phyloP scores from a whole-genome alignment of 1,140 invertebrate genomes.

The Neodiprion pinetum region DNA sequence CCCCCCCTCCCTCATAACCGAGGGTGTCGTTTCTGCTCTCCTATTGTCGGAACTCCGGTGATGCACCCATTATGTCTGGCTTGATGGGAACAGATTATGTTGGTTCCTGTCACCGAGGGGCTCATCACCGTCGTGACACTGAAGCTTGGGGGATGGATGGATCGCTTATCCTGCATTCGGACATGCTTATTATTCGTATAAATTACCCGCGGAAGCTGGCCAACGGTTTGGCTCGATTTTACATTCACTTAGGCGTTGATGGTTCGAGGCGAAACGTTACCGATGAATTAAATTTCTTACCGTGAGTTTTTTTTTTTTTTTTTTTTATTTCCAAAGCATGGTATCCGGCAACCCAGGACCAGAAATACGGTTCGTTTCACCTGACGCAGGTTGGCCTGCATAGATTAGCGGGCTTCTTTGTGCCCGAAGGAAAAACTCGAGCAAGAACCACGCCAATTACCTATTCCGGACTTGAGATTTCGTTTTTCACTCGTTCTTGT shows the following conservation, averaged over 20 bases:
- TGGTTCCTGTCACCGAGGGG: slow-evolving; percentile 60
- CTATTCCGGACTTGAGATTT: neutral
- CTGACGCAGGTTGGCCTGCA: too few relatives aligned
- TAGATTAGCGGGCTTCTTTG: neutral
- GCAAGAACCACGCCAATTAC: neutral
- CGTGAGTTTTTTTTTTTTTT: too few relatives aligned
- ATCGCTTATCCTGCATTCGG: slow-evolving; percentile 11
- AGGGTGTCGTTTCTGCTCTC: neutral
- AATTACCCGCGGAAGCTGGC: slow-evolving; percentile 32
- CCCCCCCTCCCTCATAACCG: neutral
- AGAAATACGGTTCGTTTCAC: too few relatives aligned
- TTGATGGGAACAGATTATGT: slow-evolving; percentile 61
- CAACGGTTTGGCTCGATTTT: too few relatives aligned
- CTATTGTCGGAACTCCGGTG: slow-evolving; percentile 51
- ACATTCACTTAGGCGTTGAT: too few relatives aligned
- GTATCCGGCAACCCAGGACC: too few relatives aligned
- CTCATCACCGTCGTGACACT: slow-evolving; percentile 57
- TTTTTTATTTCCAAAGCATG: too few relatives aligned
- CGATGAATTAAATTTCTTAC: too few relatives aligned
- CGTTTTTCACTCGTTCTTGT: neutral
- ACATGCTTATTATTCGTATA: slow-evolving; percentile 46
- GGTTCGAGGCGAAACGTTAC: too few relatives aligned
- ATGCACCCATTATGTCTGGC: slow-evolving; percentile 57
- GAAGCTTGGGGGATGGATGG: slow-evolving; percentile 36
- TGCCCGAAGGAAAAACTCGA: neutral